phyloP scores from a whole-genome alignment of 2,113 vertebrate genomes.

The Lepidothrix coronata region DNA sequence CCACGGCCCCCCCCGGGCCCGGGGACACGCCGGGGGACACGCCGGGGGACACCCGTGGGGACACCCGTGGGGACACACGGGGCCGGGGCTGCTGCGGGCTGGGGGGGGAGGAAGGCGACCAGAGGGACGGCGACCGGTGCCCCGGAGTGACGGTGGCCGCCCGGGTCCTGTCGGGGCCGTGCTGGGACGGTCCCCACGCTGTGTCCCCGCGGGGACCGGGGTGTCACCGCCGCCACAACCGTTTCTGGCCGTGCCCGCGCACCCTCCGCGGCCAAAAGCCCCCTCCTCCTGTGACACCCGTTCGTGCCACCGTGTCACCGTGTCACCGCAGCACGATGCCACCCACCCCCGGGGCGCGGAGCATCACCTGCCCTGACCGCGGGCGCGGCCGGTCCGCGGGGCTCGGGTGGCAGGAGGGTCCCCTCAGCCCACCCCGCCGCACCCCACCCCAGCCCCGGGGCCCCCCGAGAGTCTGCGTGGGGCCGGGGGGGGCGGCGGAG shows the following conservation, averaged over 20 bases:
- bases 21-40: not conserved
- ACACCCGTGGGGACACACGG: not conserved
- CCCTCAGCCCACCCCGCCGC: not conserved
- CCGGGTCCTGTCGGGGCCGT: not conserved
- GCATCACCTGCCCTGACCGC: not conserved
- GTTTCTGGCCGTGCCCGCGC: not conserved
- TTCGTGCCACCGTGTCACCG: not conserved
- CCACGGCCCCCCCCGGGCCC: not conserved
- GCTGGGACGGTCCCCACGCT: not conserved
- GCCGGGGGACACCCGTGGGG: not conserved
- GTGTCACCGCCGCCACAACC: not conserved
- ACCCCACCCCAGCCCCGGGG: not conserved
- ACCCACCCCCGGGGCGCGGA: not conserved
- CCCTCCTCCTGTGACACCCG: not conserved
- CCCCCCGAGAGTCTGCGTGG: not conserved
- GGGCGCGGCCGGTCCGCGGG: not conserved
- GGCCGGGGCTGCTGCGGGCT: not conserved
- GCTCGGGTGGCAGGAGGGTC: not conserved
- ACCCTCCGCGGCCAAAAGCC: not conserved
- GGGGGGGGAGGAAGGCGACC: not conserved
- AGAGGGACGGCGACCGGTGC: not conserved
- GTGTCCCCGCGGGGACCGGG: not conserved
- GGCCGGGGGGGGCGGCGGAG: not conserved
- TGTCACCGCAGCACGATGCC: not conserved
- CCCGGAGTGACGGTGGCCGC: not conserved